Conservation (phyloP, 2,888 invertebrate genomes). For the Acronicta alni region DNA sequence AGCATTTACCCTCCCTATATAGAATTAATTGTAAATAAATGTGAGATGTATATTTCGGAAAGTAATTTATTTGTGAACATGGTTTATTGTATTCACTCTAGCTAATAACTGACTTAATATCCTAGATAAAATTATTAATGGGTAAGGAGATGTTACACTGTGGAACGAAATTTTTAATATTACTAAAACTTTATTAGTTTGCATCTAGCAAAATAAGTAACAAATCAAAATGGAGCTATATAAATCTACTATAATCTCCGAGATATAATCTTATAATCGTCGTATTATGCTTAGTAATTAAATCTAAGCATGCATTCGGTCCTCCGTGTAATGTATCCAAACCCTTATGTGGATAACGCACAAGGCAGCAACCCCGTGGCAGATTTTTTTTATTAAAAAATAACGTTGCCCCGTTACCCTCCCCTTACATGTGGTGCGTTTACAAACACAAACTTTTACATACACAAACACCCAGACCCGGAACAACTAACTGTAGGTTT, state of each 20-base stretch:
- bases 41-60: constrained; percentile 42
- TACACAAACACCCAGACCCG: too few relatives aligned
- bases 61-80: constrained; percentile 42
- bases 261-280: background rate
- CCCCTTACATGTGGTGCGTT: too few relatives aligned
- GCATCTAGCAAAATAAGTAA: background rate
- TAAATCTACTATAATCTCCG: background rate
- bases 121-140: constrained; percentile 16
- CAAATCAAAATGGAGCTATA: background rate
- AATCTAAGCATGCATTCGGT: background rate
- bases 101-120: constrained; percentile 22
- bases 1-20: constrained; percentile 41
- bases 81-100: constrained; percentile 26
- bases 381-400: too few relatives aligned
- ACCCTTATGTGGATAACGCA: constrained; percentile 8
- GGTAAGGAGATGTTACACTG: constrained; percentile 12
- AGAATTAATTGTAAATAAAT: constrained; percentile 45
- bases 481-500: too few relatives aligned
- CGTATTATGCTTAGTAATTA: constrained; percentile 12
- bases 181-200: background rate
- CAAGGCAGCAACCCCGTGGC: constrained; percentile 1
- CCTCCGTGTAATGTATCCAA: constrained; percentile 17
- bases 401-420: too few relatives aligned
- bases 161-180: background rate
- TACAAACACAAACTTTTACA: too few relatives aligned